Conservation (phyloP, 2,797 vertebrate genomes). For the Schizothorax lantsangensis region DNA sequence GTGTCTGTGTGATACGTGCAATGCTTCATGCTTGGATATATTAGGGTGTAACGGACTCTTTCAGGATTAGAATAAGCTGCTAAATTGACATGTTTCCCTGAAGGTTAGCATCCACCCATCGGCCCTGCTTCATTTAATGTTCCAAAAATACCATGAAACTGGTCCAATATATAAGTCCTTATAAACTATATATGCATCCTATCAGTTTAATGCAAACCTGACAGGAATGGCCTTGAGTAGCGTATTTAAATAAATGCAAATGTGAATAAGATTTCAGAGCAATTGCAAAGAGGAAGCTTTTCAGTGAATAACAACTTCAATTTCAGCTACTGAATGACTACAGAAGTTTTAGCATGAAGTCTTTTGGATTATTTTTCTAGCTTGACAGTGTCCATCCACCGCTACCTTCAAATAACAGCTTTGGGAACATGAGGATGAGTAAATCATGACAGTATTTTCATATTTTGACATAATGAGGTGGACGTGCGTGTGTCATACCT, state of each 20-base stretch:
- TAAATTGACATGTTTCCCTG: not conserved
- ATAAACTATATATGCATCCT: not conserved
- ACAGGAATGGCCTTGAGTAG: not conserved
- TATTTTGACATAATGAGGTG: not conserved
- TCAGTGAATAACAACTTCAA: not conserved
- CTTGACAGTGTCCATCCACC: not conserved
- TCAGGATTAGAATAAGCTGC: conserved; percentile 9
- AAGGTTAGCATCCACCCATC: conserved; percentile 14
- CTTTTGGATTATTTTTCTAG: not conserved
- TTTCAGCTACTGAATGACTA: not conserved
- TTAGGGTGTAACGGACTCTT: not conserved
- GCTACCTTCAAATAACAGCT: not conserved
- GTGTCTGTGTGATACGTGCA: not conserved
- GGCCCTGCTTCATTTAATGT: not conserved
- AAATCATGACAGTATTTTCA: not conserved
- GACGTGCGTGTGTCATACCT: conserved; percentile 77
- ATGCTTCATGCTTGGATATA: not conserved
- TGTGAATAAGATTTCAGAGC: not conserved
- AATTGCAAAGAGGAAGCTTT: not conserved
- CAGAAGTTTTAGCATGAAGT: not conserved
- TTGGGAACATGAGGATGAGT: not conserved
- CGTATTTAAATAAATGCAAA: not conserved
- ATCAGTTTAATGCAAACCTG: not conserved
- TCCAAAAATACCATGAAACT: not conserved
- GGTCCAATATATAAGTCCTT: not conserved